A percentile compares a stretch with the other conserved stretches of the same genome.
Conservation (phyloP, 2,888 invertebrate genomes). For the Caenorhabditis doughertyi region DNA sequence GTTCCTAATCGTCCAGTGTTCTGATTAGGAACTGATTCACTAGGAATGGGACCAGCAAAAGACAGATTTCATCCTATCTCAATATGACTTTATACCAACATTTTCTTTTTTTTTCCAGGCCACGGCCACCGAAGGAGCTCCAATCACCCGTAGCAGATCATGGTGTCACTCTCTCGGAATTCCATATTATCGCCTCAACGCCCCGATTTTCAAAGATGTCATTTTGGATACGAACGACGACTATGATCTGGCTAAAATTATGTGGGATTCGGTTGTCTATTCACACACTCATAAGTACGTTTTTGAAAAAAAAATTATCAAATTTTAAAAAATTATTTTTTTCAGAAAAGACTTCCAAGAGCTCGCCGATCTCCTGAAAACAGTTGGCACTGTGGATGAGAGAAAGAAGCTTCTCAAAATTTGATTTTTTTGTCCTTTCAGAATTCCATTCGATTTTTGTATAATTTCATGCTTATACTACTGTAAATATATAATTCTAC, state of each 20-base stretch:
- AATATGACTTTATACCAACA: no score
- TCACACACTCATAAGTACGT: constrained; percentile 71
- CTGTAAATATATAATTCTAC: neutral
- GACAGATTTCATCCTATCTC: neutral
- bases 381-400: constrained; percentile 68
- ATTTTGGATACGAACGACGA: constrained; percentile 80
- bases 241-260: constrained; percentile 77
- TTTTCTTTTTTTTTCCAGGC: constrained; percentile 86
- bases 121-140: constrained; percentile 93
- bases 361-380: constrained; percentile 67
- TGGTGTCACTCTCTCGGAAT: constrained; percentile 93
- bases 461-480: no score
- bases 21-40: no score
- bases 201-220: constrained; percentile 88
- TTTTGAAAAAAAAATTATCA: no score
- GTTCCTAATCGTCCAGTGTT: no score
- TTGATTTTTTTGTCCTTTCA: constrained; percentile 25
- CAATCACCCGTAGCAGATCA: constrained; percentile 93
- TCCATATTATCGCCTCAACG: constrained; percentile 90
- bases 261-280: constrained; percentile 82
- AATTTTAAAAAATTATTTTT: no score
- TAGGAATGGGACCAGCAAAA: no score
- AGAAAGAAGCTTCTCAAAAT: constrained; percentile 36
- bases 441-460: neutral
- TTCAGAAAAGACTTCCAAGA: constrained; percentile 72